Conservation (phyloP, 64 coral and sea anemone genomes). For the Trachythela sp. region DNA sequence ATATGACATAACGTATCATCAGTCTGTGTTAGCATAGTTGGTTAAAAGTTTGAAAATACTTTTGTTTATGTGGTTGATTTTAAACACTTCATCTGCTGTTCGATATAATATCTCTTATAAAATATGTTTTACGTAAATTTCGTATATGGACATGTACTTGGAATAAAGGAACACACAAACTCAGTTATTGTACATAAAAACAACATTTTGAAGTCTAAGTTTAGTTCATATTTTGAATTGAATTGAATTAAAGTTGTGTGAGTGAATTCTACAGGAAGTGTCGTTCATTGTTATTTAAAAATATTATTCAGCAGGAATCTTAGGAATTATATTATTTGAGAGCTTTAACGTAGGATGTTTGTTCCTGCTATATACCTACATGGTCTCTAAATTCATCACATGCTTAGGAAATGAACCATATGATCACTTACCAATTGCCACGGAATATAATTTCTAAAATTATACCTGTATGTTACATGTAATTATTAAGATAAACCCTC, state of each 20-base stretch:
- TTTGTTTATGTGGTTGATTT: neutral
- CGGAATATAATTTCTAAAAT: neutral
- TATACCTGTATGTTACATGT: no score
- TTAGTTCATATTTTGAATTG: neutral
- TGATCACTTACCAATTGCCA: no score
- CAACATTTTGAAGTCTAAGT: neutral
- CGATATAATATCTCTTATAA: neutral
- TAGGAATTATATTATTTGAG: slow-evolving; percentile 11
- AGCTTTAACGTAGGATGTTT: neutral
- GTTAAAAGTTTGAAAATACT: neutral
- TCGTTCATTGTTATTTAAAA: neutral
- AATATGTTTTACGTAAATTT: neutral
- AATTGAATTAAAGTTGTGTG: neutral
- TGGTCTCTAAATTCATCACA: neutral
- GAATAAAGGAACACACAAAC: neutral
- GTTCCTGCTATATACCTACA: neutral
- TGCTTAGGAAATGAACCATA: neutral
- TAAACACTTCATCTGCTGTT: neutral
- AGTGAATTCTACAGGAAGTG: neutral
- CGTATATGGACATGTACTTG: neutral
- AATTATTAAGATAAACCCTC: no score
- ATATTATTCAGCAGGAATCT: slow-evolving; percentile 17
- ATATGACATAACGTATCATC: neutral
- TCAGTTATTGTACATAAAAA: neutral
- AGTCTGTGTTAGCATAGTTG: neutral